phyloP scores from a whole-genome alignment of 1,140 invertebrate species.

The Lamellibrachia luymesi region DNA sequence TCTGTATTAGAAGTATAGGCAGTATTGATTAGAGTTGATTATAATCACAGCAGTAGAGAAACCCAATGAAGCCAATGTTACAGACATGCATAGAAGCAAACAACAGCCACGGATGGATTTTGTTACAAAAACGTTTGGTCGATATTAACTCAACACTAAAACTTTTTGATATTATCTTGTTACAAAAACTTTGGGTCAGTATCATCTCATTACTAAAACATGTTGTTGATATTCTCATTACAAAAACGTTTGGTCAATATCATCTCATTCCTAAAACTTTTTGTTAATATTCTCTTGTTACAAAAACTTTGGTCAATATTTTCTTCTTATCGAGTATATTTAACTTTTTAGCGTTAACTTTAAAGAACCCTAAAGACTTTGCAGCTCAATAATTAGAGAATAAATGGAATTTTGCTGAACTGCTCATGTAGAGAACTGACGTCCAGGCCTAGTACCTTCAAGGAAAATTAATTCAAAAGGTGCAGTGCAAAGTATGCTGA shows the following conservation, averaged over 20 bases:
- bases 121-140: neutral
- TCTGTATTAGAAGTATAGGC: neutral
- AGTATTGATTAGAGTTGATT: neutral
- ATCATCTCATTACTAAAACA: neutral
- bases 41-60: neutral
- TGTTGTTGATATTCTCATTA: neutral
- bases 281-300: neutral
- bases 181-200: neutral
- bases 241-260: neutral
- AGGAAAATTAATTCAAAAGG: neutral
- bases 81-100: neutral
- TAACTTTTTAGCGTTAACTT: neutral
- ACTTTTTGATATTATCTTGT: neutral
- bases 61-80: neutral
- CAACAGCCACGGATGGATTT: neutral
- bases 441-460: neutral
- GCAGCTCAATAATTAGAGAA: neutral
- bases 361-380: neutral
- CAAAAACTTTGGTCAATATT: no score
- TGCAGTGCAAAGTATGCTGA: neutral
- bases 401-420: neutral
- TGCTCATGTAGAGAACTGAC: neutral
- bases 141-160: neutral
- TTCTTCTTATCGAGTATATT: neutral
- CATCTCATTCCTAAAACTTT: neutral